phyloP scores from a whole-genome alignment of 2,113 vertebrate genomes.

The Etheostoma spectabile region DNA sequence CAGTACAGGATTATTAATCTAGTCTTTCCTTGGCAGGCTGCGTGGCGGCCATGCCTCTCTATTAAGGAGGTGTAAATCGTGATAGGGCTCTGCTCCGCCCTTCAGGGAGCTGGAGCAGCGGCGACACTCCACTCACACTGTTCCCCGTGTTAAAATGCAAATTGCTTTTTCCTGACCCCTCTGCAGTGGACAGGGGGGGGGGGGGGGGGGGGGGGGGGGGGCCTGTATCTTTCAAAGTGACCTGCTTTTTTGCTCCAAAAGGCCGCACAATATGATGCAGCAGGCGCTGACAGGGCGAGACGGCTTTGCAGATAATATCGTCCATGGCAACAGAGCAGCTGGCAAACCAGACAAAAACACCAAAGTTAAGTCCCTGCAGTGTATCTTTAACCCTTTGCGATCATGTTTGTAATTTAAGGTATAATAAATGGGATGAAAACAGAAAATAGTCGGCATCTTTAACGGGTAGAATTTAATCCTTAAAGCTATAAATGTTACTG shows the following conservation, averaged over 20 bases:
- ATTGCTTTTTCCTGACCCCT: conserved; percentile 69
- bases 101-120: conserved; percentile 29
- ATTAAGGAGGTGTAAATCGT: conserved; percentile 64
- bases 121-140: conserved; percentile 18
- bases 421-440: background rate
- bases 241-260: conserved; percentile 53
- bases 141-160: conserved; percentile 51
- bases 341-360: conserved; percentile 17
- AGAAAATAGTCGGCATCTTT: too few species aligned
- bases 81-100: conserved; percentile 45
- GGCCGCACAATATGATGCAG: conserved; percentile 26
- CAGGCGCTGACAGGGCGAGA: conserved; percentile 24
- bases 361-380: background rate
- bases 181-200: conserved; percentile 26
- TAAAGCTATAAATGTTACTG: background rate
- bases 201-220: conserved; percentile 18
- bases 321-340: conserved; percentile 26
- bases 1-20: conserved; percentile 37
- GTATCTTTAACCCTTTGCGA: conserved; percentile 18
- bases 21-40: background rate
- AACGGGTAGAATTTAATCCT: background rate
- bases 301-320: conserved; percentile 41
- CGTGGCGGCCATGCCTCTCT: conserved; percentile 38
- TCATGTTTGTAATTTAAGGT: background rate
- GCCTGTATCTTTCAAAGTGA: conserved; percentile 58